These are phyloP conservation scores for Sebastes glaucus DNA, from an alignment of 2,797 vertebrate genomes.

Conservation along the genomic window DNA sequence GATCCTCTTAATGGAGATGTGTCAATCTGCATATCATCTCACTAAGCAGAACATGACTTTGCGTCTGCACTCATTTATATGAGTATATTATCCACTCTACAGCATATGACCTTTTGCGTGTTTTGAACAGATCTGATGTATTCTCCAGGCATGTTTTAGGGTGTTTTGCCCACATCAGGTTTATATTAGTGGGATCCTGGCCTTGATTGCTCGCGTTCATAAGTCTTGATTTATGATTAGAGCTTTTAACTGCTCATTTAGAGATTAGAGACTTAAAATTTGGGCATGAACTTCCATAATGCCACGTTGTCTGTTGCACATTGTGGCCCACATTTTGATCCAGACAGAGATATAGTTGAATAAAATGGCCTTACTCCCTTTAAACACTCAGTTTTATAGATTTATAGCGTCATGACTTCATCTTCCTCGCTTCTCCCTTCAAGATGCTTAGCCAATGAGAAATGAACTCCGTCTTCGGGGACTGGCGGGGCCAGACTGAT, in stretches of 20 bases:
- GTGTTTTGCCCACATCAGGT: slow-evolving; percentile 68
- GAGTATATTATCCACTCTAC: slow-evolving; percentile 10
- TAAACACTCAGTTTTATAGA: slow-evolving; percentile 56
- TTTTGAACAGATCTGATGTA: slow-evolving; percentile 48
- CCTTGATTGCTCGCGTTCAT: slow-evolving; percentile 67
- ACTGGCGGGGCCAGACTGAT: slow-evolving; percentile 61
- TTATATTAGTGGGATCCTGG: slow-evolving; percentile 69
- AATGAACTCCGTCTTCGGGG: slow-evolving; percentile 60
- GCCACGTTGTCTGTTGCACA: slow-evolving; percentile 25
- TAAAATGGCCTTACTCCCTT: slow-evolving; percentile 35
- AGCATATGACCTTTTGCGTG: slow-evolving; percentile 36
- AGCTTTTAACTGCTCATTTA: slow-evolving; percentile 58
- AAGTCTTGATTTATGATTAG: slow-evolving; percentile 68
- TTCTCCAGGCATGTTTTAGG: slow-evolving; percentile 66
- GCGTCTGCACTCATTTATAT: slow-evolving; percentile 31
- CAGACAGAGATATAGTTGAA: slow-evolving; percentile 23
- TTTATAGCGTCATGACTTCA: slow-evolving; percentile 73
- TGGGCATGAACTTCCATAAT: slow-evolving; percentile 26
- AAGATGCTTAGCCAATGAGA: slow-evolving; percentile 64
- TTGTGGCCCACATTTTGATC: slow-evolving; percentile 6
- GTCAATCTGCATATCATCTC: neutral
- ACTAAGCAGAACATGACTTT: slow-evolving; percentile 24
- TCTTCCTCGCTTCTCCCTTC: slow-evolving; percentile 58
- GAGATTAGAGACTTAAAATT: slow-evolving; percentile 44
- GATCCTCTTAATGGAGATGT: neutral